Conservation (phyloP, 1,140 invertebrate species). For the Bombus soroeensis region DNA sequence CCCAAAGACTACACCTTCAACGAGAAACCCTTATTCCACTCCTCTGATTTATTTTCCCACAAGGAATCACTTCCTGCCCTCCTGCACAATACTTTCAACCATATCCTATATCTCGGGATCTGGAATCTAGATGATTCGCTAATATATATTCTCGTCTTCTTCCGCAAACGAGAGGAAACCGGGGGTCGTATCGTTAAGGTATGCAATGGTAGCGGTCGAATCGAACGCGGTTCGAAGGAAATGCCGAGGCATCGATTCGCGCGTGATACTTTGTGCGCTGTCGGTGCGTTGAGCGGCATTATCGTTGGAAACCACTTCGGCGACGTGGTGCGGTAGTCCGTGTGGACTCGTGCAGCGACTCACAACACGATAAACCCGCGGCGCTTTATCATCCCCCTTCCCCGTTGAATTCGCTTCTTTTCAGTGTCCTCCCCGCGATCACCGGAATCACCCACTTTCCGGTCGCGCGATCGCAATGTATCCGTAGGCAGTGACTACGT, state of each 20-base stretch:
- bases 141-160: not conserved
- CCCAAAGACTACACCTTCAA: no score
- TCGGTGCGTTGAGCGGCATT: constrained; percentile 42
- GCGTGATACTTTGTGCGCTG: constrained; percentile 28
- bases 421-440: constrained; percentile 17
- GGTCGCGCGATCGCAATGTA: constrained; percentile 19
- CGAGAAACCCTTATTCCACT: no score
- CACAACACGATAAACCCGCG: constrained; percentile 45
- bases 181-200: not conserved
- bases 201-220: not conserved
- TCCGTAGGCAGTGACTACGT: constrained; percentile 22
- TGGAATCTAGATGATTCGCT: not conserved
- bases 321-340: not conserved
- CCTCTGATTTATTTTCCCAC: not conserved
- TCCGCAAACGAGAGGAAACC: not conserved
- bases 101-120: not conserved
- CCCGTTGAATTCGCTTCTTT: not conserved
- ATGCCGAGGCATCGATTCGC: constrained; percentile 30
- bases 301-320: constrained; percentile 43
- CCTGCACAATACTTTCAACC: not conserved
- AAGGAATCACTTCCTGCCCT: not conserved
- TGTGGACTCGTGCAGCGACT: constrained; percentile 13
- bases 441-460: constrained; percentile 56
- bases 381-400: constrained; percentile 31
- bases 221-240: constrained; percentile 4